Percentiles rank a stretch among this genome's conserved stretches.
Evolutionary conservation across 2,888 invertebrate genomes (phyloP).

Genomic region (Notocelia uddmanniana): DNA sequence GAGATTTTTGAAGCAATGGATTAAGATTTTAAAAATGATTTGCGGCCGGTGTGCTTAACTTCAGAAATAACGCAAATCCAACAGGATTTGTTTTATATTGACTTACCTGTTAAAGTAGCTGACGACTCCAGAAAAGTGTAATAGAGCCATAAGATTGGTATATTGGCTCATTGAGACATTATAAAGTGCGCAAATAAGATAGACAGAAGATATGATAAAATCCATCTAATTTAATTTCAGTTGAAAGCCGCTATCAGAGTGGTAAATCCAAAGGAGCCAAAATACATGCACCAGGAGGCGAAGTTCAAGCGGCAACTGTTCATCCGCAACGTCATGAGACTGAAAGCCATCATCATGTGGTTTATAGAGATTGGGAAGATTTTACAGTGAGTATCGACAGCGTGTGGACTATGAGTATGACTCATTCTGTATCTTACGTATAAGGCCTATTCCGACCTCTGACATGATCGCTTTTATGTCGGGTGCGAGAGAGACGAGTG

Average conservation of each 20-base stretch:
- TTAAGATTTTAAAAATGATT: no score
- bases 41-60: no score
- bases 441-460: no score
- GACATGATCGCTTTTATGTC: no score
- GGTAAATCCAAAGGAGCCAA: constrained; percentile 97
- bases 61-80: no score
- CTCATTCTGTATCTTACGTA: no score
- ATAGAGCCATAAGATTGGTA: no score
- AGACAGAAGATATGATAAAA: neutral
- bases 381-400: constrained; percentile 90
- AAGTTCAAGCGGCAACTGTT: constrained; percentile 98
- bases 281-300: constrained; percentile 96
- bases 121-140: no score
- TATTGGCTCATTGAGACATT: no score
- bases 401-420: neutral
- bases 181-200: neutral
- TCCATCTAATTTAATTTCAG: constrained; percentile 65
- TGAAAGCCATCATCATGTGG: constrained; percentile 95
- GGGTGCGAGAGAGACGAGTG: no score
- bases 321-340: constrained; percentile 95
- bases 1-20: neutral
- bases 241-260: constrained; percentile 96
- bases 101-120: no score
- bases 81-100: no score
- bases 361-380: constrained; percentile 96